phyloP scores from a whole-genome alignment of 2,888 invertebrate species.

The Dolichopus griseipennis region DNA sequence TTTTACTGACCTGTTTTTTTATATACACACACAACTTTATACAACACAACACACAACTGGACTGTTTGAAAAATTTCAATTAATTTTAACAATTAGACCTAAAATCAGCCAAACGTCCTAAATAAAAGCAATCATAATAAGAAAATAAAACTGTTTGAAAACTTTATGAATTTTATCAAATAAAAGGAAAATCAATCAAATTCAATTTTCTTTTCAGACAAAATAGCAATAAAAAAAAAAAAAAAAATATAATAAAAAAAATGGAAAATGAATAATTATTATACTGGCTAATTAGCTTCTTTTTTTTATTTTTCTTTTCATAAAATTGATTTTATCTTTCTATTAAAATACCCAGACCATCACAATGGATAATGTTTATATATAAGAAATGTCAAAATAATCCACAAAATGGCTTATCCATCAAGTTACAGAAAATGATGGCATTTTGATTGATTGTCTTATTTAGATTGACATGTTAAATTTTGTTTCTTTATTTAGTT shows the following conservation, averaged over 20 bases:
- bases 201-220: not conserved
- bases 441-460: not conserved
- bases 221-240: not conserved
- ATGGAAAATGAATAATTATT: not conserved
- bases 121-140: too few relatives aligned
- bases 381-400: not conserved
- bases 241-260: not conserved
- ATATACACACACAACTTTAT: too few relatives aligned
- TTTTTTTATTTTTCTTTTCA: not conserved
- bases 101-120: too few relatives aligned
- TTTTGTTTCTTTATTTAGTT: not conserved
- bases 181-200: not conserved
- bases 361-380: not conserved
- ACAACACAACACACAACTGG: too few relatives aligned
- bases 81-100: too few relatives aligned
- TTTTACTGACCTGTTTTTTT: too few relatives aligned
- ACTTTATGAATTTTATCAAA: not conserved
- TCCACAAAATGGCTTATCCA: slow-evolving; percentile 1
- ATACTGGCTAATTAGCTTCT: not conserved
- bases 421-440: not conserved
- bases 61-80: too few relatives aligned
- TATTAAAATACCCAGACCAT: not conserved
- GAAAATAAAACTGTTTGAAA: too few relatives aligned
- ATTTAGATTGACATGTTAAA: not conserved
- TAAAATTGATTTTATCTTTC: not conserved